These are phyloP conservation scores for Chelonus formosanus DNA, from an alignment of 2,888 invertebrate genomes.

Conservation along the genomic window DNA sequence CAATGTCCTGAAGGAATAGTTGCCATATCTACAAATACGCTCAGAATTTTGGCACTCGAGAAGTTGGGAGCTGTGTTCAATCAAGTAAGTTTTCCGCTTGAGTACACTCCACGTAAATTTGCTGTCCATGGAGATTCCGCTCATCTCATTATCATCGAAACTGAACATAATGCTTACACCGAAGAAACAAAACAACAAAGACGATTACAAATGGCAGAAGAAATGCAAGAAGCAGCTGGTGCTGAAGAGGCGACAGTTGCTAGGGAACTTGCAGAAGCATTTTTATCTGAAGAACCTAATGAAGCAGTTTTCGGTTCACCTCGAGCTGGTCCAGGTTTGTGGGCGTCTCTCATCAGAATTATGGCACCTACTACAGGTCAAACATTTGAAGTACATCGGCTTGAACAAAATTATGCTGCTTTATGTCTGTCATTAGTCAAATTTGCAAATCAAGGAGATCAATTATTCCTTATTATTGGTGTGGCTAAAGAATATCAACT, in stretches of 20 bases:
- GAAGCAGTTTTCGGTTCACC: conserved; percentile 95
- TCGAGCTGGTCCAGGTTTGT: conserved; percentile 94
- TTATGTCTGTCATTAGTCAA: conserved; percentile 84
- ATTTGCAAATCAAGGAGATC: conserved; percentile 75
- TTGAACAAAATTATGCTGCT: conserved; percentile 97
- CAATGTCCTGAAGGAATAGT: conserved; percentile 99
- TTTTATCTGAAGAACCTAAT: conserved; percentile 92
- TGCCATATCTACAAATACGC: conserved; percentile 96
- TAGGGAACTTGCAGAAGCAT: conserved; percentile 96
- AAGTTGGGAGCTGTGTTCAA: conserved; percentile 99
- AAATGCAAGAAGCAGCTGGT: conserved; percentile 97
- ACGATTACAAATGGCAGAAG: conserved; percentile 96
- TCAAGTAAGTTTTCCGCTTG: conserved; percentile 90
- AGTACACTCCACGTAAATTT: conserved; percentile 95
- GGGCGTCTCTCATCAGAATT: conserved; percentile 91
- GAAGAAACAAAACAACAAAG: conserved; percentile 94
- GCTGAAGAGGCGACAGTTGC: conserved; percentile 96
- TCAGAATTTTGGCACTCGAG: conserved; percentile 96
- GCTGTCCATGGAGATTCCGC: conserved; percentile 91
- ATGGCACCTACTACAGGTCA: conserved; percentile 85
- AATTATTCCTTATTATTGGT: conserved; percentile 78
- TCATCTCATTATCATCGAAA: conserved; percentile 91
- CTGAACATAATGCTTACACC: conserved; percentile 98
- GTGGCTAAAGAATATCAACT: conserved; percentile 90
- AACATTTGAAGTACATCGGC: conserved; percentile 79